phyloP scores from a whole-genome alignment of 2,888 invertebrate species.

The Dynastes grantii region DNA sequence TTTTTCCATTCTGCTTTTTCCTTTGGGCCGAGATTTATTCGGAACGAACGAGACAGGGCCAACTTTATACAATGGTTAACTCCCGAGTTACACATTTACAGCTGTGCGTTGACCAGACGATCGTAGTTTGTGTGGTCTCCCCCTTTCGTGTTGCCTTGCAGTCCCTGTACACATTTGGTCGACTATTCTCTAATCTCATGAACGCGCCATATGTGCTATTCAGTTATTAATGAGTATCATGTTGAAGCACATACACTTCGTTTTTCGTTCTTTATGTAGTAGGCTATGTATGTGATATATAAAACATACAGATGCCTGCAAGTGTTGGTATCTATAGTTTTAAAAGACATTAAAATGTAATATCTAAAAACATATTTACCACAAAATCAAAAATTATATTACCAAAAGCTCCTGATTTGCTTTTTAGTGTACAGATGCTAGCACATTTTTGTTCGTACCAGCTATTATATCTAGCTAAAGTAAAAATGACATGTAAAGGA shows the following conservation, averaged over 20 bases:
- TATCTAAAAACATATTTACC: no score
- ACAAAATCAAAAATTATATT: no score
- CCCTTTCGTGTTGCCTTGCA: conserved; percentile 14
- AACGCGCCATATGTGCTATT: conserved; percentile 55
- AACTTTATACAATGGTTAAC: conserved; percentile 56
- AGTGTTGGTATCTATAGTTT: no score
- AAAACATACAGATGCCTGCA: background rate
- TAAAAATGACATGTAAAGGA: no score
- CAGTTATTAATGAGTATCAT: conserved; percentile 53
- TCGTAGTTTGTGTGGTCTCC: conserved; percentile 37
- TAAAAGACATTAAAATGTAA: no score
- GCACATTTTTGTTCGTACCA: no score
- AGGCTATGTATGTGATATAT: background rate
- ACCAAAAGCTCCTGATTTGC: no score
- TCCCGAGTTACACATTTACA: conserved; percentile 59
- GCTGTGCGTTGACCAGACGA: conserved; percentile 44
- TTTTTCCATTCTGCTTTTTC: conserved; percentile 16
- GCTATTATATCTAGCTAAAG: no score
- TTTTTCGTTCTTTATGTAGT: no score
- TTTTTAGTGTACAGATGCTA: no score
- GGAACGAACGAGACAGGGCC: conserved; percentile 11
- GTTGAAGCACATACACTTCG: conserved; percentile 3
- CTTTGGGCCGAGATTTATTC: conserved; percentile 6
- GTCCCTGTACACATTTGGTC: conserved; percentile 14
- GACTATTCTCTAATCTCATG: conserved; percentile 54